Conservation (phyloP, 2,797 vertebrate genomes). For the Enteromius viviparus region DNA sequence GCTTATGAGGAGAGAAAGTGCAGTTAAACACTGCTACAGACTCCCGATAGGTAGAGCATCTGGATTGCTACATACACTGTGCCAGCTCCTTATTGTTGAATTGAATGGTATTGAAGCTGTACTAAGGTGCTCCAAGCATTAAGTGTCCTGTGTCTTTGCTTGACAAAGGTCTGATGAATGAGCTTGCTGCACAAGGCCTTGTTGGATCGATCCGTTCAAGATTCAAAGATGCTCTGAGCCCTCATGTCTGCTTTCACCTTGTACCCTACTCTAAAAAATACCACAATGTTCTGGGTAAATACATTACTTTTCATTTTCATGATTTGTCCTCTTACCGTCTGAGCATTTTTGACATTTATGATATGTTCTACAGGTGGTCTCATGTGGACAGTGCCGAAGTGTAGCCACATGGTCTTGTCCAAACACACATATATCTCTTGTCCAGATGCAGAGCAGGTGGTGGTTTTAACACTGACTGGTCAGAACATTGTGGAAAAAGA, state of each 20-base stretch:
- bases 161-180: constrained; percentile 71
- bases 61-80: neutral
- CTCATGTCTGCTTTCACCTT: constrained; percentile 67
- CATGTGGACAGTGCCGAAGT: constrained; percentile 72
- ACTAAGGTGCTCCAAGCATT: neutral
- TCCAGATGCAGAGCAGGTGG: constrained; percentile 72
- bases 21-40: constrained; percentile 62
- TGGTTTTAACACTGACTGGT: constrained; percentile 72
- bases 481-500: constrained; percentile 66
- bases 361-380: constrained; percentile 65
- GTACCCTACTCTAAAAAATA: constrained; percentile 64
- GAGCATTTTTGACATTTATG: neutral
- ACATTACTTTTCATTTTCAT: neutral
- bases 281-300: constrained; percentile 67
- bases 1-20: constrained; percentile 78
- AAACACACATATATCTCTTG: constrained; percentile 55
- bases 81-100: neutral
- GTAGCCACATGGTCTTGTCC: constrained; percentile 64
- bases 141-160: constrained; percentile 20
- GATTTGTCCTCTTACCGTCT: neutral
- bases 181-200: constrained; percentile 63
- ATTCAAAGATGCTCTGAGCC: constrained; percentile 27
- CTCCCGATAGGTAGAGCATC: constrained; percentile 71
- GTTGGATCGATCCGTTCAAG: constrained; percentile 45
- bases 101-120: neutral